phyloP scores from a whole-genome alignment of 2,113 vertebrate species.

The Papio anubis region DNA sequence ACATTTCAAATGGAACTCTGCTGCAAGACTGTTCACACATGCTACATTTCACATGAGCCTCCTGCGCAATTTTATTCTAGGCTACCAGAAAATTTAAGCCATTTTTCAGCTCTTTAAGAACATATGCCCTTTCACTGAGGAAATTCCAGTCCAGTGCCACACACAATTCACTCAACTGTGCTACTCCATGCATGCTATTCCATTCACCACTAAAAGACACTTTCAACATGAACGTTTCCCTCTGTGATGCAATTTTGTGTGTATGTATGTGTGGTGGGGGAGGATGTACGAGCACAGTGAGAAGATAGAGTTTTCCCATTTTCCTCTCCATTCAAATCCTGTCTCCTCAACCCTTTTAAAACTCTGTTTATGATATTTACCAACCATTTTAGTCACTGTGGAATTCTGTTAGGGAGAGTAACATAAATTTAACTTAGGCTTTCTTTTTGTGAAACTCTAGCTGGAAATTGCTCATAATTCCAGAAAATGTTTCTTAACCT shows the following conservation, averaged over 20 bases:
- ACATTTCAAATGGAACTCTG: background rate
- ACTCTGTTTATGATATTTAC: background rate
- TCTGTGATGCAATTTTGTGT: background rate
- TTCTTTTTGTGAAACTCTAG: slow-evolving; percentile 35
- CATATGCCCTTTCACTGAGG: slow-evolving; percentile 57
- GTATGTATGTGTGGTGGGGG: background rate
- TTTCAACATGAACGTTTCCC: background rate
- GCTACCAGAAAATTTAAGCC: slow-evolving; percentile 60
- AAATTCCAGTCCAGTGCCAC: slow-evolving; percentile 24
- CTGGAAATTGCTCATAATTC: slow-evolving; percentile 43
- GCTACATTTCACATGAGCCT: slow-evolving; percentile 29
- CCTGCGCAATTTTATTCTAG: slow-evolving; percentile 27
- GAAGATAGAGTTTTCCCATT: background rate
- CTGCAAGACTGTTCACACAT: slow-evolving; percentile 7
- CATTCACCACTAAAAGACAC: background rate
- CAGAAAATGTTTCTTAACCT: slow-evolving; percentile 24
- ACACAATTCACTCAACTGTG: slow-evolving; percentile 18
- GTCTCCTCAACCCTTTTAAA: background rate
- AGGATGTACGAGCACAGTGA: background rate
- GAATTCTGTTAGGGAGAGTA: background rate
- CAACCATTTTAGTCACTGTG: background rate
- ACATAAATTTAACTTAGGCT: background rate
- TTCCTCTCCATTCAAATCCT: background rate
- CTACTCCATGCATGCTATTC: background rate
- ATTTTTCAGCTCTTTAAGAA: slow-evolving; percentile 61